Percentiles rank a stretch among this genome's conserved stretches.
These are phyloP conservation scores for Loriculus beryllinus DNA, from an alignment of 2,797 vertebrate species.

Conservation along the genomic window DNA sequence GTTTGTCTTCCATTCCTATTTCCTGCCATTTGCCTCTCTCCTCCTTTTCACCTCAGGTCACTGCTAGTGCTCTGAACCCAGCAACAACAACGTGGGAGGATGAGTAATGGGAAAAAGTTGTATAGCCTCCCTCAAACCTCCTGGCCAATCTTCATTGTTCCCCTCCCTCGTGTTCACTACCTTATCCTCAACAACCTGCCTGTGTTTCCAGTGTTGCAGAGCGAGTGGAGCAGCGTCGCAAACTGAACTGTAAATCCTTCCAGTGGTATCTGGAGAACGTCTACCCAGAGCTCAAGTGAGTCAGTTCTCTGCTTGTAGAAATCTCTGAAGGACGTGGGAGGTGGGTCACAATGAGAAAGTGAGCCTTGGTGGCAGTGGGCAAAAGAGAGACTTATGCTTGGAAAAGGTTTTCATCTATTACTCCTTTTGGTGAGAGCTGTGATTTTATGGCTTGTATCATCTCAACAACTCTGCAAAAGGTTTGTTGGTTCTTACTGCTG, in stretches of 20 bases:
- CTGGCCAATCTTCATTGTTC: neutral
- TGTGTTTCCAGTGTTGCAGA: slow-evolving; percentile 84
- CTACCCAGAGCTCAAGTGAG: slow-evolving; percentile 95
- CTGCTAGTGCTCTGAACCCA: neutral
- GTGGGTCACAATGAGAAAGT: neutral
- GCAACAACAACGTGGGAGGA: neutral
- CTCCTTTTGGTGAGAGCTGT: neutral
- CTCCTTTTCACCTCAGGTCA: neutral
- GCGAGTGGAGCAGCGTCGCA: slow-evolving; percentile 85
- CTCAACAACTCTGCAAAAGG: neutral
- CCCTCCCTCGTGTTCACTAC: neutral
- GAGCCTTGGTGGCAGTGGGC: neutral
- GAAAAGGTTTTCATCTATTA: neutral
- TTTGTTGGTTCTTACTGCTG: neutral
- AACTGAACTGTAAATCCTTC: slow-evolving; percentile 95
- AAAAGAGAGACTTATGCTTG: neutral
- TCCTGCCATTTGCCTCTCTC: neutral
- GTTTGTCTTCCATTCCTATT: neutral
- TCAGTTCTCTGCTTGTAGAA: neutral
- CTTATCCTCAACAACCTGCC: slow-evolving; percentile 14
- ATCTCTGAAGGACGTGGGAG: neutral
- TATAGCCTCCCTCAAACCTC: neutral
- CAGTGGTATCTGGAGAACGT: slow-evolving; percentile 98
- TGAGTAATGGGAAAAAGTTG: neutral
- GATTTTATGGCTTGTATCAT: neutral